Evolutionary conservation across 1,140 invertebrate species (phyloP).

Genomic region (Hyles euphorbiae): DNA sequence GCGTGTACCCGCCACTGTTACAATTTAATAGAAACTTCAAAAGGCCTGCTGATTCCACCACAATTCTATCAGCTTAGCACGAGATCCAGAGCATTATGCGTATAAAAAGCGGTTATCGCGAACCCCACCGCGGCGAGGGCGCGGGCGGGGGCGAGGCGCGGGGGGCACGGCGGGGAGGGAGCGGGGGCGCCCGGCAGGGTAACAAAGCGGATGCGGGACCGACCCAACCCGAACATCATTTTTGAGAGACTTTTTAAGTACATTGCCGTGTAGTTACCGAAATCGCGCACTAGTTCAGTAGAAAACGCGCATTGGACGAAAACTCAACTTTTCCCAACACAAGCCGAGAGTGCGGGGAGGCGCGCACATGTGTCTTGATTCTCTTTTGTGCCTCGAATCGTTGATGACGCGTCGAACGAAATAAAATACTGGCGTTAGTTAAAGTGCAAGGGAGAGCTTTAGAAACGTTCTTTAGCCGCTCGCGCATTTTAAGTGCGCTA

Average conservation of each 20-base stretch:
- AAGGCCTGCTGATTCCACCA: constrained; percentile 68
- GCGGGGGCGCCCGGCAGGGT: constrained; percentile 14
- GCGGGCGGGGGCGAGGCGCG: not conserved
- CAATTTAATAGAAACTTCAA: constrained; percentile 73
- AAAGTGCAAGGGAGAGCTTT: constrained; percentile 11
- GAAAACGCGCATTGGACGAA: constrained; percentile 11
- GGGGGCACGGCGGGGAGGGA: too few species aligned
- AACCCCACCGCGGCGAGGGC: constrained; percentile 15
- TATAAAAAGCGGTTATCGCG: constrained; percentile 72
- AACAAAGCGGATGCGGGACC: constrained; percentile 21
- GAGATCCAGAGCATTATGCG: constrained; percentile 67
- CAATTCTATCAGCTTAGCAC: constrained; percentile 73
- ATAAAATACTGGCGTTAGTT: constrained; percentile 4
- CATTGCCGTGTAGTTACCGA: constrained; percentile 27
- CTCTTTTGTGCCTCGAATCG: constrained; percentile 20
- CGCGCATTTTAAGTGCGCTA: constrained; percentile 32
- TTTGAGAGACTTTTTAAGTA: constrained; percentile 32
- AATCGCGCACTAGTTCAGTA: constrained; percentile 13
- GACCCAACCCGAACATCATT: constrained; percentile 26
- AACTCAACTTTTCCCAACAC: too few species aligned
- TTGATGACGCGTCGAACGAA: constrained; percentile 13
- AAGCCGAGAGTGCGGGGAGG: not conserved
- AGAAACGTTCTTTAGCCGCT: constrained; percentile 21
- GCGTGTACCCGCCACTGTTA: constrained; percentile 65
- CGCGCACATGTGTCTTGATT: constrained; percentile 24